These are phyloP conservation scores for Enteromius fasciolatus DNA, from an alignment of 2,797 vertebrate species.

Conservation along the genomic window DNA sequence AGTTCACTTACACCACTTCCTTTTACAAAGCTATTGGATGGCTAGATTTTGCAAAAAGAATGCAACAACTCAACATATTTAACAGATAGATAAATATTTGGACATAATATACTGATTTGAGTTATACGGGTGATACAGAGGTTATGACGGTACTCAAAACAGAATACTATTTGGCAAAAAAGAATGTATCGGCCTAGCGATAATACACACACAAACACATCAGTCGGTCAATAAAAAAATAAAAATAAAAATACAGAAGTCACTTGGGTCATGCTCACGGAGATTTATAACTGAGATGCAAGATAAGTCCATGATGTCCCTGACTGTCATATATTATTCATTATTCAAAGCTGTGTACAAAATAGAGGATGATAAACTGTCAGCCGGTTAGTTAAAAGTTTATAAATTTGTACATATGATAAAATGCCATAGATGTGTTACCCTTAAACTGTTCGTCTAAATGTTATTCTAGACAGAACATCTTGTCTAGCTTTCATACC, in stretches of 20 bases:
- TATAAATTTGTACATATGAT: not conserved
- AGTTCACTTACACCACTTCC: not conserved
- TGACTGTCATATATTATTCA: not conserved
- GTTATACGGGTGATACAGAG: not conserved
- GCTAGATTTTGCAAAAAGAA: not conserved
- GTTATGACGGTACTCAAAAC: too few species aligned
- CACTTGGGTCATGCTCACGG: not conserved
- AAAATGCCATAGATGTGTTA: not conserved
- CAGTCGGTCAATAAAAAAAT: not conserved
- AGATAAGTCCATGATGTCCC: not conserved
- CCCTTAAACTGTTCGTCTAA: slow-evolving; percentile 1
- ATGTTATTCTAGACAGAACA: slow-evolving; percentile 25
- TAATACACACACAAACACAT: not conserved
- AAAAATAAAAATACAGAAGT: not conserved
- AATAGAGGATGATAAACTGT: not conserved
- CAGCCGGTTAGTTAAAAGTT: not conserved
- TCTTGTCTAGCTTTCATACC: slow-evolving; percentile 33
- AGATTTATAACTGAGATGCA: not conserved
- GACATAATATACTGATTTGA: not conserved
- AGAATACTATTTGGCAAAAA: not conserved
- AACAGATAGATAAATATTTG: not conserved
- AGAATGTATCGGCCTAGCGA: not conserved
- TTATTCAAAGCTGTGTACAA: not conserved
- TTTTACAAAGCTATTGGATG: not conserved
- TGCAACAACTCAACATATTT: not conserved